phyloP scores from a whole-genome alignment of 2,113 vertebrate species.

The Hirundichthys speculiger region DNA sequence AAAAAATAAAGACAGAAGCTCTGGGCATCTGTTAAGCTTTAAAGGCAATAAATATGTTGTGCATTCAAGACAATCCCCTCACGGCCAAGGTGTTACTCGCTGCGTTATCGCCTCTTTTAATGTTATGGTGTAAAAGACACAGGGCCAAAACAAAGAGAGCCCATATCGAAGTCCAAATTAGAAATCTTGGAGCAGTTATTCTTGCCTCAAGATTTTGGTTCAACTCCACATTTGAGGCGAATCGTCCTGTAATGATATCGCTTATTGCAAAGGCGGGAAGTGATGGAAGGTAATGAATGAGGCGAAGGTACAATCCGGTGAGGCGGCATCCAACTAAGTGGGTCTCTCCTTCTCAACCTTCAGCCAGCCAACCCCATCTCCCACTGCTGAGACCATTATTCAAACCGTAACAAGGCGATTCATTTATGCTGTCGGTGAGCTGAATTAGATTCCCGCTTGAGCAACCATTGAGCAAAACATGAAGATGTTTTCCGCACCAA shows the following conservation, averaged over 20 bases:
- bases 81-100: constrained; percentile 29
- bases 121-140: constrained; percentile 29
- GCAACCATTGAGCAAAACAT: constrained; percentile 69
- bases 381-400: constrained; percentile 63
- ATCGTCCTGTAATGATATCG: constrained; percentile 72
- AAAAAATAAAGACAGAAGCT: constrained; percentile 17
- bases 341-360: constrained; percentile 75
- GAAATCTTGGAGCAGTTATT: constrained; percentile 59
- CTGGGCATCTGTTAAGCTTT: constrained; percentile 27
- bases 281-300: constrained; percentile 73
- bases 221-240: constrained; percentile 57
- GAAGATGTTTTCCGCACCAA: constrained; percentile 68
- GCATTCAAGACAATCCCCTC: constrained; percentile 32
- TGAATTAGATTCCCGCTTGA: constrained; percentile 80
- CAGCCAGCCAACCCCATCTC: constrained; percentile 57
- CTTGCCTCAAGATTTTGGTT: constrained; percentile 57
- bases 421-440: constrained; percentile 72
- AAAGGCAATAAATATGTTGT: constrained; percentile 36
- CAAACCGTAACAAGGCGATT: constrained; percentile 77
- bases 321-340: constrained; percentile 68
- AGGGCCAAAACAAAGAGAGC: constrained; percentile 41
- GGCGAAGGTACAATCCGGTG: constrained; percentile 69
- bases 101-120: constrained; percentile 10
- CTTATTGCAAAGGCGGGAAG: constrained; percentile 68
- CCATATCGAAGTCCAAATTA: constrained; percentile 66